Base-by-base conservation (phyloP, 1,140 invertebrate genomes). In the Drosophila miranda region DNA sequence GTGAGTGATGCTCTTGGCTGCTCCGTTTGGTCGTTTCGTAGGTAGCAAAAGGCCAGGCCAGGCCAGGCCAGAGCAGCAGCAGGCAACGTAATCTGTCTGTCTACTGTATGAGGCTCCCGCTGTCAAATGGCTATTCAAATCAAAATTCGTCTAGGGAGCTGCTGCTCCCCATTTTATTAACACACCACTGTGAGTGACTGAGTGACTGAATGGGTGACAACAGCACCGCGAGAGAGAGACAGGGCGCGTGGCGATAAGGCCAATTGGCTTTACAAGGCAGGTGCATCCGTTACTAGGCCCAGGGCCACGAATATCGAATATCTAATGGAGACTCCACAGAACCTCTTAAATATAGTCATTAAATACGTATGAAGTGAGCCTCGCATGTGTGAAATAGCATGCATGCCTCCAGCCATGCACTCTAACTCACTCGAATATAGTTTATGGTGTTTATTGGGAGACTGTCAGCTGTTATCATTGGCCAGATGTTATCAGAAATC, bases 41-140 rank as follows among this genome's bases (percentile, higher is more conserved):
- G 66, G 75, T 75, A 75, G 50, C 62, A 67, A 78, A 82, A 83
- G 63, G 78, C 68, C 66, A 73, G 69, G 46, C 64, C 66, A 73
- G 69, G 46, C 64, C 59, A 55, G 28, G 28, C 23, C 23, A 23
- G 28, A 6, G 11, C 34, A 38, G 11, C 34, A 82, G 58, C 69
- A 50, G 70, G 64, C 70, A 78, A 51, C 56, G 58, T 64, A 79
- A 75, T 75, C 72, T 80, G 63, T 49, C 23, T 55, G 59, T 19
- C 60, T 44, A 42, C 50, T 48, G 45, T 49, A 41, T 49, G 28
- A 42, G 62, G 58, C 74, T 73, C 48, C 56, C 55, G 41, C 78
- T 79, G 72, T 78, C 81, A 84, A 84, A 74, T 57, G 48, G 64
- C 66, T 76, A 69, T 69, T 84, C 62, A 69, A 80, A 84, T 67